Evolutionary conservation across 2,113 vertebrate species (phyloP).

Genomic region (Gopherus evgoodei): DNA sequence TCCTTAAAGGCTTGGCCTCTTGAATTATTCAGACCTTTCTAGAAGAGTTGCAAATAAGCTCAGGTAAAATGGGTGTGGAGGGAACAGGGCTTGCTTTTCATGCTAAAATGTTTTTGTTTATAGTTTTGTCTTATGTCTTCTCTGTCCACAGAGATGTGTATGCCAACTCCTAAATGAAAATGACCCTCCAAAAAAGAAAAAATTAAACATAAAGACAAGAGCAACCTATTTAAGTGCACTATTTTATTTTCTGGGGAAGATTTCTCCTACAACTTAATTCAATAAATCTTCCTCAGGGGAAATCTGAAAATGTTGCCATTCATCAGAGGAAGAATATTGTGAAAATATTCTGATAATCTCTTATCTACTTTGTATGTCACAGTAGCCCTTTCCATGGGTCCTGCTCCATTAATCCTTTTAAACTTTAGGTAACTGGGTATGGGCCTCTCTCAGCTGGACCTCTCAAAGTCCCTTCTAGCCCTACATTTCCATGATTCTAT

Average conservation of each 20-base stretch:
- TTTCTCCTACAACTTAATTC: neutral
- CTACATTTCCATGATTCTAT: neutral
- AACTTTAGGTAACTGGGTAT: neutral
- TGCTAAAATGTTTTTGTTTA: neutral
- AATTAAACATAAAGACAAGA: neutral
- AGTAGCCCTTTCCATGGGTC: neutral
- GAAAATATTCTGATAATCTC: neutral
- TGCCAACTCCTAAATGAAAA: neutral
- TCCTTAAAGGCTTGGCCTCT: neutral
- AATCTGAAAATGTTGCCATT: neutral
- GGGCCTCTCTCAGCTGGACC: neutral
- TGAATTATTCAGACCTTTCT: neutral
- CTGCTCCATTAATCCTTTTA: neutral
- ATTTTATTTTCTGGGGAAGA: neutral
- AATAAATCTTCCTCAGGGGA: neutral
- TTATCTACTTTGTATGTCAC: neutral
- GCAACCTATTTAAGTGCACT: neutral
- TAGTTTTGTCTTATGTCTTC: neutral
- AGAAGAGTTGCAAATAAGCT: neutral
- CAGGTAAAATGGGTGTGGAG: neutral
- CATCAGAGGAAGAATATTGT: neutral
- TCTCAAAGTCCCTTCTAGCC: neutral
- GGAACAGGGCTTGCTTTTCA: rapidly evolving
- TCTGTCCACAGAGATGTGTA: neutral
- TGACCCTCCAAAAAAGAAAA: neutral